Evolutionary conservation across 2,888 invertebrate species (phyloP).

Genomic region (Mythimna albipuncta): DNA sequence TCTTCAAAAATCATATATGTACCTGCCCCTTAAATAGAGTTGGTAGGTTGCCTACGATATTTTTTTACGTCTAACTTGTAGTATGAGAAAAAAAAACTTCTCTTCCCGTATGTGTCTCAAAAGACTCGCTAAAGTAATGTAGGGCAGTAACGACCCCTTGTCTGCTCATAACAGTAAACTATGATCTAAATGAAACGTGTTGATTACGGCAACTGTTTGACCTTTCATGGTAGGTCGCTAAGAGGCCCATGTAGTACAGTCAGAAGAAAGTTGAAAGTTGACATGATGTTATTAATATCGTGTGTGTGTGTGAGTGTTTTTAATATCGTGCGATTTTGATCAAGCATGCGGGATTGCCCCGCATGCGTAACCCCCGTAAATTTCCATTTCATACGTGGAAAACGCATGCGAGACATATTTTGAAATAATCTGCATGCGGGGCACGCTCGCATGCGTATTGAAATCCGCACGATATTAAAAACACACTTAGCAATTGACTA

Average conservation of each 20-base stretch:
- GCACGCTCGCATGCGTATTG: no score
- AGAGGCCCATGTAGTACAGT: neutral
- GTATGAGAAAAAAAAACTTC: neutral
- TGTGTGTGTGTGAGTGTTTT: neutral
- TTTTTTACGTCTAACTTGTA: no score
- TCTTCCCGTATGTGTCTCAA: neutral
- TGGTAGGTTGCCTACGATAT: no score
- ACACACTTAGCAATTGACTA: no score
- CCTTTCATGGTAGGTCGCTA: neutral
- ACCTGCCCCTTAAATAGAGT: no score
- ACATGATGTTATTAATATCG: neutral
- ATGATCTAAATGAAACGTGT: conserved; percentile 1
- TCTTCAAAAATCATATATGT: no score
- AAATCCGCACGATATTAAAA: no score
- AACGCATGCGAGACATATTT: no score
- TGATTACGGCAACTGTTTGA: neutral
- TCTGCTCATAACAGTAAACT: conserved; percentile 11
- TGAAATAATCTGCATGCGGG: no score
- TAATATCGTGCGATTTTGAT: neutral
- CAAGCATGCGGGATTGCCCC: no score
- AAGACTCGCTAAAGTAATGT: neutral
- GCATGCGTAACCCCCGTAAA: no score
- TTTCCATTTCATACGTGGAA: no score
- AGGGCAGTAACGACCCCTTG: neutral
- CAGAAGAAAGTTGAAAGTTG: neutral